Conservation (phyloP, 2,888 invertebrate species). For the Choreutis nemorana region DNA sequence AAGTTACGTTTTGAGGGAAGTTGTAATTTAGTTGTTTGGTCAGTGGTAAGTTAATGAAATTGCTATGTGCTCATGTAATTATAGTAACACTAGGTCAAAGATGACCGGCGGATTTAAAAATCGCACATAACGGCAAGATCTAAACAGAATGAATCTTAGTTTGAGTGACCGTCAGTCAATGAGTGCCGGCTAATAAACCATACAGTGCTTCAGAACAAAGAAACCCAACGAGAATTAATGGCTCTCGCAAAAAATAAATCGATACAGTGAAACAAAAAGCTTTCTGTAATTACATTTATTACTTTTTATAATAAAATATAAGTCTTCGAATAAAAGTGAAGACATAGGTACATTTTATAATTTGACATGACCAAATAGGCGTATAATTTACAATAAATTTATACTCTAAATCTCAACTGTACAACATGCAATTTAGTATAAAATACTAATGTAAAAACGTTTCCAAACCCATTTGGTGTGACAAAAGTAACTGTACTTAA, state of each 20-base stretch:
- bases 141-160: conserved; percentile 45
- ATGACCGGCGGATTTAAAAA: conserved; percentile 36
- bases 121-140: conserved; percentile 34
- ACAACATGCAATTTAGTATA: conserved; percentile 22
- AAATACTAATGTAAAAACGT: conserved; percentile 21
- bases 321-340: conserved; percentile 33
- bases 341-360: conserved; percentile 8
- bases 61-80: conserved; percentile 35
- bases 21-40: too few relatives aligned
- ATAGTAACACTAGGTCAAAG: conserved; percentile 41
- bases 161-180: conserved; percentile 35
- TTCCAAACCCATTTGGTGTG: conserved; percentile 4
- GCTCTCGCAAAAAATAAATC: conserved; percentile 1
- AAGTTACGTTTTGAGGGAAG: too few relatives aligned
- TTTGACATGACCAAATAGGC: conserved; percentile 9
- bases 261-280: conserved; percentile 8
- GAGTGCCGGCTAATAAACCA: conserved; percentile 25
- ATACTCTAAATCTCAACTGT: conserved; percentile 16
- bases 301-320: conserved; percentile 42
- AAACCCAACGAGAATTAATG: background rate
- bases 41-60: too few relatives aligned
- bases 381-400: conserved; percentile 14
- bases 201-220: background rate
- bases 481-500: conserved; percentile 6
- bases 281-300: conserved; percentile 38